A percentile compares a stretch with the other conserved stretches of the same genome.
These are phyloP conservation scores for Sebastes minor DNA, from an alignment of 2,797 vertebrate genomes.

Conservation along the genomic window DNA sequence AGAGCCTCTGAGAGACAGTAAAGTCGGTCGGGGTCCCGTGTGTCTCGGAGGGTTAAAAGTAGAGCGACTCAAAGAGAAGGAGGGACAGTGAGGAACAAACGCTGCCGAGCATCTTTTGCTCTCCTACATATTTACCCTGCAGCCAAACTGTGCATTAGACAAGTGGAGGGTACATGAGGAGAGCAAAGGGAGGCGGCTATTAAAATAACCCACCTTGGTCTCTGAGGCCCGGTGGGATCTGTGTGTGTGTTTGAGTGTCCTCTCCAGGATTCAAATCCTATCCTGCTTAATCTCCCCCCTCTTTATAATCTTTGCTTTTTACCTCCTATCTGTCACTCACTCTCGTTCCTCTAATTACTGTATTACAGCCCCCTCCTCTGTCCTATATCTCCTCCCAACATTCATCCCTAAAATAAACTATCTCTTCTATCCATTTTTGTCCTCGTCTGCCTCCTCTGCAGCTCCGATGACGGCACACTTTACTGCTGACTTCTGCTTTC, in stretches of 20 bases:
- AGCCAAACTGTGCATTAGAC: slow-evolving; percentile 81
- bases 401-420: slow-evolving; percentile 6
- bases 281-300: slow-evolving; percentile 50
- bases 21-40: too few relatives aligned
- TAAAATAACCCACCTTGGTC: slow-evolving; percentile 58
- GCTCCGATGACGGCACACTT: slow-evolving; percentile 4
- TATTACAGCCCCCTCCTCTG: not conserved
- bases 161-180: slow-evolving; percentile 15
- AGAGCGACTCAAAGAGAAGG: not conserved
- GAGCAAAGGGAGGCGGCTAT: slow-evolving; percentile 52
- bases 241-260: slow-evolving; percentile 20
- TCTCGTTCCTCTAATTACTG: slow-evolving; percentile 36
- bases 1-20: too few relatives aligned
- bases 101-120: slow-evolving; percentile 36
- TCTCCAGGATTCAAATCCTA: slow-evolving; percentile 34
- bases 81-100: slow-evolving; percentile 20
- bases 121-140: slow-evolving; percentile 57
- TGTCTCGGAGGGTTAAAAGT: not conserved
- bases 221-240: slow-evolving; percentile 2
- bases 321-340: slow-evolving; percentile 55
- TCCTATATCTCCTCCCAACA: slow-evolving; percentile 16
- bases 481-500: not conserved
- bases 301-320: slow-evolving; percentile 45
- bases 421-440: not conserved
- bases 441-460: not conserved